phyloP scores from a whole-genome alignment of 2,888 invertebrate species.

The Lymantria dispar region DNA sequence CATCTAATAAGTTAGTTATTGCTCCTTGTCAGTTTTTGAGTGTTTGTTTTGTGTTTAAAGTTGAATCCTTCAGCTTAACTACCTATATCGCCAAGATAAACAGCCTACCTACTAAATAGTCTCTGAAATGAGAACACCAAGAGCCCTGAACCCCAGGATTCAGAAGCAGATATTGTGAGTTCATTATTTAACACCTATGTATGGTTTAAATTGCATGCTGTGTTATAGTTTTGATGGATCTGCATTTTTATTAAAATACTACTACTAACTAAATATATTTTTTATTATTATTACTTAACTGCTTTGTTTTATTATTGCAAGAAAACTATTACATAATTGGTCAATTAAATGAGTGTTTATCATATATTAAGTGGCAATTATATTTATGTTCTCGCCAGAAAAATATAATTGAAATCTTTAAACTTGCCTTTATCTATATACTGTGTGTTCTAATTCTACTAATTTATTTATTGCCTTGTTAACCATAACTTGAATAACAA shows the following conservation, averaged over 20 bases:
- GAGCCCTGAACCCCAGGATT: constrained; percentile 47
- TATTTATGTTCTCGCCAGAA: too few species aligned
- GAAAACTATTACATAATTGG: not conserved
- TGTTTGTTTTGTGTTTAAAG: constrained; percentile 11
- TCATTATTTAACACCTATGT: not conserved
- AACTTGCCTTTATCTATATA: too few species aligned
- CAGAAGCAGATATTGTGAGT: constrained; percentile 59
- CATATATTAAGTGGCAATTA: too few species aligned
- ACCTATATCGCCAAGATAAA: constrained; percentile 1
- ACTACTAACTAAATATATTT: not conserved
- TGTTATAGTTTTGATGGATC: not conserved
- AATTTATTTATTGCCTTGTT: too few species aligned
- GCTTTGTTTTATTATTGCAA: not conserved
- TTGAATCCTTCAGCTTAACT: constrained; percentile 13
- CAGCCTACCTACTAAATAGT: not conserved
- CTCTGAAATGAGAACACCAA: constrained; percentile 52
- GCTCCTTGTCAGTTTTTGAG: not conserved
- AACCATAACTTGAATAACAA: too few species aligned
- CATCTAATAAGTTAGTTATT: not conserved
- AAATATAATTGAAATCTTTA: too few species aligned
- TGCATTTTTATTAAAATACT: not conserved
- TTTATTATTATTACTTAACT: not conserved
- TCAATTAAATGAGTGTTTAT: too few species aligned
- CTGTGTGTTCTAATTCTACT: too few species aligned
- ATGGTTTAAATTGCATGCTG: not conserved